Evolutionary conservation across 2,797 vertebrate genomes (phyloP).

Genomic region (Stomatorhinus walkeri): DNA sequence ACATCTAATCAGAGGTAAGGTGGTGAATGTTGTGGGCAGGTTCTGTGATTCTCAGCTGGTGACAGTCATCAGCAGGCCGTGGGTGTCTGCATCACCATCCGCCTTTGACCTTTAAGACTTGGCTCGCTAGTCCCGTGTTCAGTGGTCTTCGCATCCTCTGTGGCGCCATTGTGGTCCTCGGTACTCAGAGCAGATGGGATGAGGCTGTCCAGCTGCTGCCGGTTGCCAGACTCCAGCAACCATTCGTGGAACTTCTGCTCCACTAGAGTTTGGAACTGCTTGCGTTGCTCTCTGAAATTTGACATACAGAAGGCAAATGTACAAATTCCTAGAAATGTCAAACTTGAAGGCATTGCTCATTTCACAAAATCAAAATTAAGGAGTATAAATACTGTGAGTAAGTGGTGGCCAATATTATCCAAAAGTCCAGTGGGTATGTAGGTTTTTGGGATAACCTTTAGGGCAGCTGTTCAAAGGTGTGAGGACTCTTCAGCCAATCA

Average conservation of each 20-base stretch:
- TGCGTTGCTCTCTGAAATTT: constrained; percentile 74
- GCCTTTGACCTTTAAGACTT: constrained; percentile 27
- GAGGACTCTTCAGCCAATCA: neutral
- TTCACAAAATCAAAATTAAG: neutral
- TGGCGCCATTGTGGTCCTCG: constrained; percentile 43
- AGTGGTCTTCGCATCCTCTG: constrained; percentile 27
- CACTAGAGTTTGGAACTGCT: constrained; percentile 76
- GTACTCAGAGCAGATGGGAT: constrained; percentile 49
- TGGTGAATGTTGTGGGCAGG: neutral
- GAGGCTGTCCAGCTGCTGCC: constrained; percentile 83
- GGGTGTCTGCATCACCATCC: constrained; percentile 28
- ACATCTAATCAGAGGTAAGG: neutral
- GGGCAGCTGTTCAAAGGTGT: neutral
- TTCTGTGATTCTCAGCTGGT: neutral
- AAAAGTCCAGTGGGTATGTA: neutral
- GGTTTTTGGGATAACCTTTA: neutral
- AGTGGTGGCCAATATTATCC: neutral
- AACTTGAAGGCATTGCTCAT: neutral
- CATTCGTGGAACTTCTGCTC: constrained; percentile 87
- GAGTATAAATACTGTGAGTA: neutral
- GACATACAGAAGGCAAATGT: neutral
- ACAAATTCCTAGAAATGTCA: neutral
- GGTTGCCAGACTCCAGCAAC: constrained; percentile 75
- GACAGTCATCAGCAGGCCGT: constrained; percentile 33
- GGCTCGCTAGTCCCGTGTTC: neutral